These are phyloP conservation scores for Oscheius onirici DNA, from an alignment of 2,888 invertebrate genomes.

Conservation along the genomic window DNA sequence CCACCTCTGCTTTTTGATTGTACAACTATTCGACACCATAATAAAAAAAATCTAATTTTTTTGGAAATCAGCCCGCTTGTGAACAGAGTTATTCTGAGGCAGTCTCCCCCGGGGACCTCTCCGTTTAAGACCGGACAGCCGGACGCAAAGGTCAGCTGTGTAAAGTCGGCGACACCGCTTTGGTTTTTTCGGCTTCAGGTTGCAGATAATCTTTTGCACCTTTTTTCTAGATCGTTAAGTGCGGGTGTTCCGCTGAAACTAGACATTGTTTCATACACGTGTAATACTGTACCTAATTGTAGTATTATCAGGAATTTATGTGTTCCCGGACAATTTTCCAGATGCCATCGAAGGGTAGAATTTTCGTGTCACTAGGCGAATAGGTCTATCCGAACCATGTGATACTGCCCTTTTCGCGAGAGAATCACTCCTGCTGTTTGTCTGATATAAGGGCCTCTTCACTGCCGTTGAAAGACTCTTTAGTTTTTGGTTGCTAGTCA, in stretches of 20 bases:
- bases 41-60: background rate
- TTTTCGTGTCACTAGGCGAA: too few relatives aligned
- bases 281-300: too few relatives aligned
- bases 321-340: too few relatives aligned
- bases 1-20: conserved; percentile 49
- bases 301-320: too few relatives aligned
- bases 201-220: background rate
- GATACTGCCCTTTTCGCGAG: background rate
- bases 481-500: background rate
- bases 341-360: too few relatives aligned
- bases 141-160: conserved; percentile 24
- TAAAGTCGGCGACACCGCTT: conserved; percentile 23
- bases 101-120: conserved; percentile 1
- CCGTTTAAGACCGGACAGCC: background rate
- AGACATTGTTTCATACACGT: too few relatives aligned
- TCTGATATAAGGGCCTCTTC: conserved; percentile 13
- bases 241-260: background rate
- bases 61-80: background rate
- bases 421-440: background rate
- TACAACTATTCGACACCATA: background rate
- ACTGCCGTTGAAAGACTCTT: conserved; percentile 10
- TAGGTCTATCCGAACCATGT: background rate
- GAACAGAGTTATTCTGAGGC: background rate
- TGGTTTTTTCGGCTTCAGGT: conserved; percentile 9
- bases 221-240: background rate